Percentiles rank a stretch among this genome's conserved stretches.
Evolutionary conservation across 1,140 invertebrate genomes (phyloP).

Genomic region (Drosophila sp.): DNA sequence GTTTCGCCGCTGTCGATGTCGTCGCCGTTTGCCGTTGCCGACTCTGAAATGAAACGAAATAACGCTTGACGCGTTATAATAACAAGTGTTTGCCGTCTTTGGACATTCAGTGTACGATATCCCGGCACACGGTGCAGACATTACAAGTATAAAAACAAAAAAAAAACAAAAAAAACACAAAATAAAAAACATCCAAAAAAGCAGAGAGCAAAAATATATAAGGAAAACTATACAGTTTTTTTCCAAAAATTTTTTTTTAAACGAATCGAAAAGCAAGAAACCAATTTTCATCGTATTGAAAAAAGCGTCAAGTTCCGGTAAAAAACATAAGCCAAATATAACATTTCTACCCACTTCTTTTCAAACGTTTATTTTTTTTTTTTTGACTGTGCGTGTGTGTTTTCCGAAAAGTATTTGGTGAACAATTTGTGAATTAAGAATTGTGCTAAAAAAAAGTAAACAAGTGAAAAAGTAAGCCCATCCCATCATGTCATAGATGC

Average conservation of each 20-base stretch:
- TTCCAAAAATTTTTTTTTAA: too few relatives aligned
- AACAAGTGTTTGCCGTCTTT: constrained; percentile 81
- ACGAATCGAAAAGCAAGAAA: too few relatives aligned
- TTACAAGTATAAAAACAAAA: constrained; percentile 32
- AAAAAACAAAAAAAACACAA: constrained; percentile 5
- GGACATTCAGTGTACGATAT: constrained; percentile 81
- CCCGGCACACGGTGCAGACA: constrained; percentile 79
- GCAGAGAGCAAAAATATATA: constrained; percentile 7
- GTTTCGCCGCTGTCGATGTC: constrained; percentile 8
- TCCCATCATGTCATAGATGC: neutral
- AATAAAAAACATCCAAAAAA: constrained; percentile 17
- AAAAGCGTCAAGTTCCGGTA: too few relatives aligned
- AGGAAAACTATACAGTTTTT: too few relatives aligned
- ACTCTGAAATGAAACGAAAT: constrained; percentile 62
- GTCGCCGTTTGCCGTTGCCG: constrained; percentile 23
- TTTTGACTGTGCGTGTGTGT: constrained; percentile 7
- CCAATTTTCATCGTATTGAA: too few relatives aligned
- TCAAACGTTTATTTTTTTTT: neutral
- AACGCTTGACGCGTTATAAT: constrained; percentile 70
- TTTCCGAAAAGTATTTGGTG: neutral
- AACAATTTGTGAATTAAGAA: neutral
- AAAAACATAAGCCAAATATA: neutral
- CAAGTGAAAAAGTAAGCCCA: neutral
- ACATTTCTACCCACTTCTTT: neutral
- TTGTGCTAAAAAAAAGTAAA: neutral